Conservation (phyloP, 2,113 vertebrate genomes). For the Seriola rivoliana region DNA sequence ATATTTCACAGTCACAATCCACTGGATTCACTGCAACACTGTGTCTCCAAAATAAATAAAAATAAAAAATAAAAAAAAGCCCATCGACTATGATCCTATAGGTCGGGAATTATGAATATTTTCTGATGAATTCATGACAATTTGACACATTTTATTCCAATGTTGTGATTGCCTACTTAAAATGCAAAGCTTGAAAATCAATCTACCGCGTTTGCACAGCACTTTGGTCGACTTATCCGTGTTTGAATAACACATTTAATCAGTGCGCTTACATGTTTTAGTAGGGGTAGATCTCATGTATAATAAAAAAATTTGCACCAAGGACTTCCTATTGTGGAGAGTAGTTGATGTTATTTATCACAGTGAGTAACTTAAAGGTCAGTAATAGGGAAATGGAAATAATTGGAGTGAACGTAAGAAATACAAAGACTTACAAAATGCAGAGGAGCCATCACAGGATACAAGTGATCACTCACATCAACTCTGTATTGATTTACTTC, state of each 20-base stretch:
- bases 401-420: background rate
- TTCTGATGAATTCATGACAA: constrained; percentile 5
- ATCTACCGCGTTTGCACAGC: background rate
- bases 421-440: background rate
- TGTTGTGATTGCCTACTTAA: background rate
- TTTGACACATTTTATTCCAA: constrained; percentile 16
- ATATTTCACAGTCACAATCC: constrained; percentile 29
- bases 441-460: no score
- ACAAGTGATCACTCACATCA: no score
- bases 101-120: constrained; percentile 25
- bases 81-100: background rate
- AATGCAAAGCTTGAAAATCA: constrained; percentile 23
- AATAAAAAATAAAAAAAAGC: background rate
- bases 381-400: background rate
- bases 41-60: background rate
- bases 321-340: background rate
- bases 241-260: constrained; percentile 4
- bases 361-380: no score
- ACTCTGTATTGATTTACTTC: no score
- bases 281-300: background rate
- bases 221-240: background rate
- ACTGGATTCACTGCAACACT: constrained; percentile 16
- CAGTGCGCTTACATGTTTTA: background rate
- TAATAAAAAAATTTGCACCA: background rate
- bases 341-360: no score